Conservation (phyloP, 2,888 invertebrate genomes). For the Neoitamus cyanurus region DNA sequence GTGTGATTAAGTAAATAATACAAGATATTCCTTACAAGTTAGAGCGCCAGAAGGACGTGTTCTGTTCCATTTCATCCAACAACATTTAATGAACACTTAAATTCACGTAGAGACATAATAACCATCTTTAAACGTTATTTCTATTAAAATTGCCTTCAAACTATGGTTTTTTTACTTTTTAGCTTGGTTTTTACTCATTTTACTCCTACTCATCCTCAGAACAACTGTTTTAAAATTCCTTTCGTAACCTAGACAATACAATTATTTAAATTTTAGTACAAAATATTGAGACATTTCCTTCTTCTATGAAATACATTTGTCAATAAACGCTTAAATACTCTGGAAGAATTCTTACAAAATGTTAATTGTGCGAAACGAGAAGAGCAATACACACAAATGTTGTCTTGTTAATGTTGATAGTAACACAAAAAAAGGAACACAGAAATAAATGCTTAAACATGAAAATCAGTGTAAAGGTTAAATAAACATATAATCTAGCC, state of each 20-base stretch:
- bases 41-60: neutral
- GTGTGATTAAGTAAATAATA: neutral
- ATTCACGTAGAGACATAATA: slow-evolving; percentile 1
- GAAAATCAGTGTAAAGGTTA: neutral
- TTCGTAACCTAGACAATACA: neutral
- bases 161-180: neutral
- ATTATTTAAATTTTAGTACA: neutral
- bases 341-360: neutral
- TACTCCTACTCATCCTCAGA: neutral
- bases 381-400: neutral
- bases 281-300: neutral
- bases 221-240: neutral
- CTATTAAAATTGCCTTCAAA: neutral
- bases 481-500: neutral
- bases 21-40: neutral
- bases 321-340: neutral
- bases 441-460: neutral
- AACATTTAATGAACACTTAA: slow-evolving; percentile 1
- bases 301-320: neutral
- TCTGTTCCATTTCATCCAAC: neutral
- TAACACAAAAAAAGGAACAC: neutral
- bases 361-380: slow-evolving; percentile 1
- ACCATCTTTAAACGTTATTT: neutral
- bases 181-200: neutral
- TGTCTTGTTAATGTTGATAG: neutral